These are phyloP conservation scores for Porites evermanni DNA, from an alignment of 92 coral and sea anemone species.

Conservation along the genomic window DNA sequence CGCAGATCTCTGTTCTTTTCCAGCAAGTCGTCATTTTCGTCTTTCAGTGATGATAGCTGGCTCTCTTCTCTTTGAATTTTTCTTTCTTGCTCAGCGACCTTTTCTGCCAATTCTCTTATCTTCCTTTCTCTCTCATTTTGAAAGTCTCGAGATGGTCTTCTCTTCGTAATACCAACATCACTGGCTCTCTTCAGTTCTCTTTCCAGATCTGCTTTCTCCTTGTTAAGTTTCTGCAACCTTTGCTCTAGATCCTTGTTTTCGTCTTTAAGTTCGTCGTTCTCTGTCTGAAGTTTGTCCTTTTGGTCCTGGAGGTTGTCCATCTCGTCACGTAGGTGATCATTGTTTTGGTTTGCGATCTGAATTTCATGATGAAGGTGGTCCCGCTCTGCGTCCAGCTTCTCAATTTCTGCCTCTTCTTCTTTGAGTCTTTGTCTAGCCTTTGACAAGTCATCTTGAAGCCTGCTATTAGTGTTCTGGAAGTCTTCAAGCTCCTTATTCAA, in stretches of 20 bases:
- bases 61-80: constrained; percentile 50
- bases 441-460: constrained; percentile 53
- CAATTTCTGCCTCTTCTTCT: constrained; percentile 73
- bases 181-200: constrained; percentile 46
- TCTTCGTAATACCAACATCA: constrained; percentile 29
- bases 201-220: constrained; percentile 63
- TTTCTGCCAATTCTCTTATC: constrained; percentile 57
- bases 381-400: constrained; percentile 71
- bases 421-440: constrained; percentile 66
- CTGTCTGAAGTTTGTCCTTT: constrained; percentile 65
- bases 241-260: constrained; percentile 55
- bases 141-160: constrained; percentile 50
- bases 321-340: constrained; percentile 75
- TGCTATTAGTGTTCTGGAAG: constrained; percentile 60
- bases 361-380: constrained; percentile 79
- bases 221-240: constrained; percentile 33
- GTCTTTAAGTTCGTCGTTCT: constrained; percentile 46
- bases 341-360: constrained; percentile 77
- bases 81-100: constrained; percentile 53
- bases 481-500: constrained; percentile 66
- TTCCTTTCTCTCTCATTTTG: constrained; percentile 68
- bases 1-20: constrained; percentile 51
- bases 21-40: constrained; percentile 50
- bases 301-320: constrained; percentile 68
- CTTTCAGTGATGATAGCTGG: constrained; percentile 30